These are phyloP conservation scores for Trichopria drosophilae DNA, from an alignment of 2,888 invertebrate species.

Conservation along the genomic window DNA sequence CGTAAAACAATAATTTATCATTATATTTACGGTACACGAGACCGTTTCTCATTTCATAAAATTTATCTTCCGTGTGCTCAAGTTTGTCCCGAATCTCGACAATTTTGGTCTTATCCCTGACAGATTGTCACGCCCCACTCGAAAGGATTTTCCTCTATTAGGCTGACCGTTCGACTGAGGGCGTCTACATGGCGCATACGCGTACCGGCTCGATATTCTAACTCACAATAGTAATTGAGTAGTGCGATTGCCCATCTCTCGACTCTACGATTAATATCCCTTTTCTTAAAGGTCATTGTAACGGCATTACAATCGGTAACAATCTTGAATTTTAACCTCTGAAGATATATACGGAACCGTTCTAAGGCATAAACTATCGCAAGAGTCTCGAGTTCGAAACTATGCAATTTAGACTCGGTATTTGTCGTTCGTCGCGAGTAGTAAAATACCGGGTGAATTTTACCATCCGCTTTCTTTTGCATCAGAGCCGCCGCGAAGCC, in stretches of 20 bases:
- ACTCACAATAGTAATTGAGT: constrained; percentile 32
- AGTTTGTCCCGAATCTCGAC: constrained; percentile 25
- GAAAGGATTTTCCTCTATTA: constrained; percentile 21
- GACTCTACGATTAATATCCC: constrained; percentile 35
- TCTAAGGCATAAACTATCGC: constrained; percentile 36
- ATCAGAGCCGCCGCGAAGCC: constrained; percentile 46
- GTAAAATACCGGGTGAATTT: constrained; percentile 43
- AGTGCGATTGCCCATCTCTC: constrained; percentile 40
- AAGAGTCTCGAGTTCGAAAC: constrained; percentile 44
- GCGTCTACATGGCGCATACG: constrained; percentile 43
- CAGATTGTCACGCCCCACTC: constrained; percentile 13
- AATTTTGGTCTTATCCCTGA: constrained; percentile 10
- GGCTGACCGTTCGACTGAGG: constrained; percentile 29
- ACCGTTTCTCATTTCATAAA: constrained; percentile 32
- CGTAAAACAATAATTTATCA: constrained; percentile 29
- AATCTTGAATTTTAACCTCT: constrained; percentile 22
- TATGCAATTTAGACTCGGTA: constrained; percentile 41
- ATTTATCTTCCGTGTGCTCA: constrained; percentile 17
- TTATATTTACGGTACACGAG: constrained; percentile 28
- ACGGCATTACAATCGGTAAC: constrained; percentile 30
- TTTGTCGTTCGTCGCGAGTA: constrained; percentile 43
- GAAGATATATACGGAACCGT: constrained; percentile 36
- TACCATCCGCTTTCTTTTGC: constrained; percentile 41
- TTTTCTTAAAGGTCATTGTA: constrained; percentile 30
- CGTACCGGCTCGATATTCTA: constrained; percentile 36